Evolutionary conservation across 53 echinoderm and acorn worm genomes (phyloP).

Genomic region (Pentamera pediparva): DNA sequence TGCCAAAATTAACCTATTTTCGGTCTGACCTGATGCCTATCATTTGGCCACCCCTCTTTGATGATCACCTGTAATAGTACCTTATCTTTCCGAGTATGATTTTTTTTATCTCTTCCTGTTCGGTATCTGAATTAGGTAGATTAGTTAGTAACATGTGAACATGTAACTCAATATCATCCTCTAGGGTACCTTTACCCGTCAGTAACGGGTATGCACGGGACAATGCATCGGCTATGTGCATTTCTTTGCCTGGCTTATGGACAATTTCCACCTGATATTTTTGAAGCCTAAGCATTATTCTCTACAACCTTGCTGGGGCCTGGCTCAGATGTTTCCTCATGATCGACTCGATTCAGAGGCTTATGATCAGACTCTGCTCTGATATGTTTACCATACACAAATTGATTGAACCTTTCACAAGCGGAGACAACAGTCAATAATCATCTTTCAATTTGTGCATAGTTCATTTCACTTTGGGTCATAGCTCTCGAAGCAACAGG

Average conservation of each 20-base stretch:
- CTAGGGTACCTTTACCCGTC: background rate
- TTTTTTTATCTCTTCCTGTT: background rate
- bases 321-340: background rate
- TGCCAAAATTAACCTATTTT: no score
- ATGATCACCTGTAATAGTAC: background rate
- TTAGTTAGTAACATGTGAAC: slow-evolving; percentile 2
- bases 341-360: background rate
- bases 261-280: slow-evolving; percentile 16
- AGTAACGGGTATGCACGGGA: slow-evolving; percentile 6
- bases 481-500: no score
- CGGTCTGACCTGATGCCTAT: background rate
- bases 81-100: background rate
- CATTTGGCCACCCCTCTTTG: no score
- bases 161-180: slow-evolving; percentile 17
- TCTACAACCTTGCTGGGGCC: background rate
- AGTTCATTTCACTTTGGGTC: background rate
- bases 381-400: slow-evolving; percentile 3
- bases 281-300: slow-evolving; percentile 1
- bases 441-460: background rate
- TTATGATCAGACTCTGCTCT: slow-evolving; percentile 9
- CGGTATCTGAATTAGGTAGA: background rate
- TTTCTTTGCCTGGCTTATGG: slow-evolving; percentile 17
- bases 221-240: slow-evolving; percentile 20
- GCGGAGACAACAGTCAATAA: slow-evolving; percentile 1
- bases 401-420: slow-evolving; percentile 15